These are phyloP conservation scores for Andrena marginata DNA, from an alignment of 2,888 invertebrate species.

Conservation along the genomic window DNA sequence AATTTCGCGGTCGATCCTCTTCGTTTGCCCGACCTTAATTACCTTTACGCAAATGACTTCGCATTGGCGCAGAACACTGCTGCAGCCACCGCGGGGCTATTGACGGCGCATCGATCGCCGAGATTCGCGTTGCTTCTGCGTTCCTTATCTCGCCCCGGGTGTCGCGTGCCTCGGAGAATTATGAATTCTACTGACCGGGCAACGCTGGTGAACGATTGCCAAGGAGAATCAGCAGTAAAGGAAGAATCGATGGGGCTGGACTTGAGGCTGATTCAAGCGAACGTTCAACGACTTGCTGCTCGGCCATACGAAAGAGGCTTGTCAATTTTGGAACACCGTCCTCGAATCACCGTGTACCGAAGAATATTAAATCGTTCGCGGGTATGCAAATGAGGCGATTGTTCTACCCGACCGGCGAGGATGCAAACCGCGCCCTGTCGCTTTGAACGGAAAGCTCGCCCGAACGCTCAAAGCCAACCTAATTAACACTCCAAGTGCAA, in stretches of 20 bases:
- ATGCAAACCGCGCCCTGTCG: constrained; percentile 1
- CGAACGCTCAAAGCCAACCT: constrained; percentile 51
- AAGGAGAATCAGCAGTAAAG: background rate
- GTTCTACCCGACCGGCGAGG: background rate
- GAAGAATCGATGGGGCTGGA: background rate
- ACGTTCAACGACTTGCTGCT: no score
- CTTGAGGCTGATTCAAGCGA: no score
- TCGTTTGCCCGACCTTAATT: constrained; percentile 66
- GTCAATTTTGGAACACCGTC: no score
- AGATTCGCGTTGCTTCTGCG: background rate
- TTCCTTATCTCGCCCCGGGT: background rate
- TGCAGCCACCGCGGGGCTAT: constrained; percentile 30
- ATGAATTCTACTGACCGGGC: no score
- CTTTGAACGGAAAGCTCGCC: constrained; percentile 7
- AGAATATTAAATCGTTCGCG: background rate
- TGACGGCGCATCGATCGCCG: constrained; percentile 30
- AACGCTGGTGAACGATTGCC: background rate
- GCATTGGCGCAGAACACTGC: constrained; percentile 33
- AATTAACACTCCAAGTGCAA: constrained; percentile 54
- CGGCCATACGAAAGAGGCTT: no score
- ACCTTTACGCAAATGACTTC: constrained; percentile 56
- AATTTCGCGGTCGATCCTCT: constrained; percentile 56
- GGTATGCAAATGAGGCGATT: constrained; percentile 22
- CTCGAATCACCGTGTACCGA: background rate
- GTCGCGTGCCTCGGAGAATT: background rate